Base-by-base conservation (phyloP, 2,113 vertebrate species). In the Leptodactylus fuscus region DNA sequence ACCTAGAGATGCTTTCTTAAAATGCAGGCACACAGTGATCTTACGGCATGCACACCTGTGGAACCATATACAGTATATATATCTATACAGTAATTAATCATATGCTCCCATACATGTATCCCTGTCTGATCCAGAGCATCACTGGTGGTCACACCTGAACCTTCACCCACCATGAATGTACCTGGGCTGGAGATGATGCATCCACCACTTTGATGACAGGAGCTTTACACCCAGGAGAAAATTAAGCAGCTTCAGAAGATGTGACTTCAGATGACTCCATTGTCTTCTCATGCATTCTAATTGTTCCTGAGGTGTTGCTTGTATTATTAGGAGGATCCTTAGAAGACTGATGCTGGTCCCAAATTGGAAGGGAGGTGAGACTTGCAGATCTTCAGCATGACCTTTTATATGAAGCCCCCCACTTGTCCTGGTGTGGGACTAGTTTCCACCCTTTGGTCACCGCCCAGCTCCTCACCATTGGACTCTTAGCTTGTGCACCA, bases 401-500 rank as follows among this genome's bases (percentile, higher is more conserved):
- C 44, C 18, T 46, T 81, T 81, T 81, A 82, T 82, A 82, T 38
- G 24, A 55, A 82, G 65, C 27, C 67, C 41, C 65, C 32, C 48
- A 22, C 44, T 82, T 82, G 44, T 81, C 79, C 41, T 15, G 1
- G 58, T 41, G 44, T 82, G 81, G 4, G 53, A 65, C 36, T 38
- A 81, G 80, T 70, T 34, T 29, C 80, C 53, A 41, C 77, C 11
- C 15, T 20, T 10, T 81, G 62, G 80, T 69, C n/a, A 46, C 53
- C 44, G 85, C 70, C 74, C 41, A 44, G 82, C 77, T 87, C 86
- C 83, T 90, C 87, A 87, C 85, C 67, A 73, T 85, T 84, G 88
- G 89, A 88, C 85, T 83, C 82, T 11, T 87, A 88, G 87, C 78
- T 81, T 67, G 67, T 60, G 85, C 88, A 87, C 36, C 53, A 48